A percentile compares a stretch with the other conserved stretches of the same genome.
These are phyloP conservation scores for Molossus molossus DNA, from an alignment of 2,797 vertebrate species.

Conservation along the genomic window DNA sequence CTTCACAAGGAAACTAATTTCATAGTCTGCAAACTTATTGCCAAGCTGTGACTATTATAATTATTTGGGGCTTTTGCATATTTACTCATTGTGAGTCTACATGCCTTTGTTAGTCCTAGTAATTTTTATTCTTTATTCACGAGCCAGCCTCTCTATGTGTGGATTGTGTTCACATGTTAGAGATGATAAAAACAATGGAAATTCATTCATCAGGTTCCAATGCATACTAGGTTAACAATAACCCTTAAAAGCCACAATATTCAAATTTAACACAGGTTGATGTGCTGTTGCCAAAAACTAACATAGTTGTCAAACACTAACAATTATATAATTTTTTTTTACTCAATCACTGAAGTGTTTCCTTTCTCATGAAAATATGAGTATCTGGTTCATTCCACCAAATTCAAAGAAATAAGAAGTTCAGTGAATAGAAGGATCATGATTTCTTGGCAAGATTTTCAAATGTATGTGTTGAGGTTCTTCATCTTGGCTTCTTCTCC, in stretches of 20 bases:
- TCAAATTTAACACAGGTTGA: conserved; percentile 82
- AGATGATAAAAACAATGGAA: conserved; percentile 86
- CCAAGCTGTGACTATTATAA: conserved; percentile 88
- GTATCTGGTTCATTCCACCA: conserved; percentile 70
- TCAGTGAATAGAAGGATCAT: conserved; percentile 71
- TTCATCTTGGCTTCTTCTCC: conserved; percentile 81
- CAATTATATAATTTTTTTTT: conserved; percentile 74
- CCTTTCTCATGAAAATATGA: conserved; percentile 74
- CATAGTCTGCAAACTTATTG: conserved; percentile 87
- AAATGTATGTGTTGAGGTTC: conserved; percentile 82
- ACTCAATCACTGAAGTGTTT: conserved; percentile 72
- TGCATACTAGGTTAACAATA: conserved; percentile 89
- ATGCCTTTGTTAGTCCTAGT: conserved; percentile 86
- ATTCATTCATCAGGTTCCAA: conserved; percentile 89
- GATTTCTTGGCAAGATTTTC: conserved; percentile 84
- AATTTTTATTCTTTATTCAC: conserved; percentile 87
- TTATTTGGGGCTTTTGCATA: conserved; percentile 89
- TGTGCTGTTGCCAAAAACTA: conserved; percentile 86
- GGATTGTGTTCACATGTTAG: conserved; percentile 87
- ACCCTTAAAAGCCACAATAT: conserved; percentile 82
- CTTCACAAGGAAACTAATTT: conserved; percentile 89
- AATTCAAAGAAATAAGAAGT: conserved; percentile 62
- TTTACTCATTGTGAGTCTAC: conserved; percentile 88
- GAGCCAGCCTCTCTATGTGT: conserved; percentile 85
- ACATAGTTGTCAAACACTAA: conserved; percentile 76